Base-by-base conservation (phyloP, 2,888 invertebrate genomes). In the Altica lythri region DNA sequence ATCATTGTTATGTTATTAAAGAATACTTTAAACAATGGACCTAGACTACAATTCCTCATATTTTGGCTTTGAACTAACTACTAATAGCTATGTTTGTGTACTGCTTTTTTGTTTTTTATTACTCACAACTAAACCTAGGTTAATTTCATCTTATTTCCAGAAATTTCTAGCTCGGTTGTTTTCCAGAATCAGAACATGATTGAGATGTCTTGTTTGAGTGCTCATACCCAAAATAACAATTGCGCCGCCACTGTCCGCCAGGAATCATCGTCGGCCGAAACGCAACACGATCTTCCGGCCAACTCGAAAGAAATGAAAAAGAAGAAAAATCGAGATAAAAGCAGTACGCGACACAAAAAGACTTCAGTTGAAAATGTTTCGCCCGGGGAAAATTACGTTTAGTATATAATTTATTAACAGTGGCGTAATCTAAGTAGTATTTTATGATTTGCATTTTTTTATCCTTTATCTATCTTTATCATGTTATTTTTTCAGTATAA, bases 141-240 rank as follows among this genome's bases (percentile, higher is more conserved):
- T 74, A 74, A 72, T 73, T 75, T 74, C 73, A 66, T 75, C 74
- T 76, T 75, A 71, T 75, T 76, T 76, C 72, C 76, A 76, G 77
- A 75, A 74, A 73, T 72, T 75, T 76, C 76, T 77, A 76, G 76
- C 73, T 76, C 74, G 76, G 75, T 75, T 75, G 76, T 76, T 77
- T 76, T 77, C 75, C 76, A 77, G 77, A 78, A 76, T 72, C 78
- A 79, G 75, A 79, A 78, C 73, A 77, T 78, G 71, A 84, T 85
- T 69, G 86, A 87, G 78, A 85, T 86, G 81, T 85, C 86, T 42
- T 85, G 85, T 75, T 76, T 86, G 65, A 73, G 79, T 59, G 75
- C 78, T 27, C 85, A 85, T 59, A 75, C 78, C 27, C 85, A 85
- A 69, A 86, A 86, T 75, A 86, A 86, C 77, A 86, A 84, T 51